Evolutionary conservation across 2,113 vertebrate species (phyloP).

Genomic region (Aspiorhynchus laticeps): DNA sequence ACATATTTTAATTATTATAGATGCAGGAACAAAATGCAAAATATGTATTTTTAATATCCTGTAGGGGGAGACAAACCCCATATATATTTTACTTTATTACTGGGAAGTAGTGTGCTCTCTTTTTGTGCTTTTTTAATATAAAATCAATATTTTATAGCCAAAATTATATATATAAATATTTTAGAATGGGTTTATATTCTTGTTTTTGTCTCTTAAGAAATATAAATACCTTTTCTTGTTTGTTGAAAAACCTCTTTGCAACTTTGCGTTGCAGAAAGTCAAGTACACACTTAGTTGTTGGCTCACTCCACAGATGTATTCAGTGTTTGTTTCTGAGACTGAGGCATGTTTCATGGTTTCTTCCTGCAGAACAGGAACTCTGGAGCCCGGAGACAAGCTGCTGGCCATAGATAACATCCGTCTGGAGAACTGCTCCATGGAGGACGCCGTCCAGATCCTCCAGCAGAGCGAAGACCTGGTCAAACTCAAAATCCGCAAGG

Average conservation of each 20-base stretch:
- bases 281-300: background rate
- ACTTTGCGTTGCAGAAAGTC: background rate
- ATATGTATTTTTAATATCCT: background rate
- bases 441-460: slow-evolving; percentile 93
- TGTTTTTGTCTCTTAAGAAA: too few relatives aligned
- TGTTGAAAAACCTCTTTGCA: background rate
- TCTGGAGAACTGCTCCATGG: slow-evolving; percentile 90
- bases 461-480: slow-evolving; percentile 94
- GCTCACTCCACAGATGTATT: background rate
- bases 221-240: background rate
- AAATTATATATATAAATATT: background rate
- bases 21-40: background rate
- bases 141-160: background rate
- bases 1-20: background rate
- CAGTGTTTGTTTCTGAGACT: background rate
- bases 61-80: background rate
- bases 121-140: background rate
- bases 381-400: slow-evolving; percentile 95
- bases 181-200: too few relatives aligned
- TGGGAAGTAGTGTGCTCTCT: background rate
- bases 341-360: background rate
- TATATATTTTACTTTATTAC: background rate
- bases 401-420: slow-evolving; percentile 94
- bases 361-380: slow-evolving; percentile 85
- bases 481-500: slow-evolving; percentile 95